A percentile compares a stretch with the other conserved stretches of the same genome.
phyloP scores from a whole-genome alignment of 1,140 invertebrate species.

The Schlechtendalia chinensis region DNA sequence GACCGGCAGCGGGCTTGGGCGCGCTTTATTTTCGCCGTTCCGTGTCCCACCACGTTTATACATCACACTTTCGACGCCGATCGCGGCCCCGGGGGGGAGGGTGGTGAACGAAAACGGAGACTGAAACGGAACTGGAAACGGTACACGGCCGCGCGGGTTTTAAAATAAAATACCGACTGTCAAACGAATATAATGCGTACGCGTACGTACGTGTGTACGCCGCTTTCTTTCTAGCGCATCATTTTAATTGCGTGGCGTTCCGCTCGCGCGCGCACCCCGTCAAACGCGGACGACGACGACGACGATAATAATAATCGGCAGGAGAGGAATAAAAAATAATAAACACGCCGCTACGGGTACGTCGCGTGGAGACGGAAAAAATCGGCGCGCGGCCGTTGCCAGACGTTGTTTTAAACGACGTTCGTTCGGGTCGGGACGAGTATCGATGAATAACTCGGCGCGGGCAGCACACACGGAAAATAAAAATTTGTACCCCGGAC shows the following conservation, averaged over 20 bases:
- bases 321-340: too few species aligned
- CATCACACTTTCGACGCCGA: not conserved
- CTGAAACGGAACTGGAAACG: not conserved
- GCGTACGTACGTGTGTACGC: not conserved
- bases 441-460: conserved; percentile 18
- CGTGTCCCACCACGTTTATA: too few species aligned
- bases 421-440: not conserved
- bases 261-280: conserved; percentile 5
- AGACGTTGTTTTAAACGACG: not conserved
- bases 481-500: not conserved
- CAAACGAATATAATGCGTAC: not conserved
- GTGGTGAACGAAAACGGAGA: not conserved
- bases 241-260: conserved; percentile 32
- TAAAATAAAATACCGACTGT: conserved; percentile 33
- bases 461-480: too few species aligned
- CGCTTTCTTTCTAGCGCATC: conserved; percentile 36
- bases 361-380: too few species aligned
- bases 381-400: not conserved
- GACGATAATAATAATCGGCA: too few species aligned
- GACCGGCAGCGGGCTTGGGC: not conserved
- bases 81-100: too few species aligned
- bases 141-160: not conserved
- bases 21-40: not conserved
- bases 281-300: not conserved
- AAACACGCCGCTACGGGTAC: too few species aligned